Percentiles rank a stretch among this genome's conserved stretches.
These are phyloP conservation scores for Apostichopus californicus DNA, from an alignment of 35 echinoderm and acorn worm species.

Conservation along the genomic window DNA sequence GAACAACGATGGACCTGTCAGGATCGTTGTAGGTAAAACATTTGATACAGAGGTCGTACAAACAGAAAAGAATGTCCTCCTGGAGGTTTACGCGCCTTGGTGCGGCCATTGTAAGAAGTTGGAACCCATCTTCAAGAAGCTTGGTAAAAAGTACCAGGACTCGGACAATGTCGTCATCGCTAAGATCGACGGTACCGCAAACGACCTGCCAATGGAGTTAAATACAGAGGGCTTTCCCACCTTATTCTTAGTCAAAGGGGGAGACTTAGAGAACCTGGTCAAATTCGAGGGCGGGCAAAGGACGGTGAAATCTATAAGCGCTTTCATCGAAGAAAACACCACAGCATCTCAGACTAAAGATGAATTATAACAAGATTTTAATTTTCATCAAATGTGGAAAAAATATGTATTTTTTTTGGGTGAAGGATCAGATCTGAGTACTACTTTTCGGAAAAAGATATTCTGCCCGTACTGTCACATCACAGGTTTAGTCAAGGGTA, in stretches of 20 bases:
- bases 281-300: constrained; percentile 79
- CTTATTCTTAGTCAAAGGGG: constrained; percentile 85
- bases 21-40: constrained; percentile 82
- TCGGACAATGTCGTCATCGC: constrained; percentile 81
- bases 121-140: constrained; percentile 93
- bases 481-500: too few species aligned
- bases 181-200: constrained; percentile 96
- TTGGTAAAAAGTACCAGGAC: constrained; percentile 96
- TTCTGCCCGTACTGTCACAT: too few species aligned
- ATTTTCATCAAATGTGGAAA: too few species aligned
- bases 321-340: constrained; percentile 92
- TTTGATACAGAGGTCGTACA: constrained; percentile 89
- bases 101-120: constrained; percentile 98
- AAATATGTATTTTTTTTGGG: too few species aligned
- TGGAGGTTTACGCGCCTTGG: constrained; percentile 98
- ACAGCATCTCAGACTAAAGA: constrained; percentile 63
- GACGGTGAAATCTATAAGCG: constrained; percentile 71
- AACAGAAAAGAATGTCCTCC: constrained; percentile 76
- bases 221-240: constrained; percentile 71
- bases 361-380: constrained; percentile 74
- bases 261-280: constrained; percentile 77
- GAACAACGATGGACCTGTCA: constrained; percentile 87
- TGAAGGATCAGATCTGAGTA: too few species aligned
- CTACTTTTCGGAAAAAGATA: too few species aligned
- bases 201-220: constrained; percentile 66